A percentile compares a stretch with the other conserved stretches of the same genome.
Evolutionary conservation across 2,797 vertebrate genomes (phyloP).

Genomic region (Eidolon dupreanum): DNA sequence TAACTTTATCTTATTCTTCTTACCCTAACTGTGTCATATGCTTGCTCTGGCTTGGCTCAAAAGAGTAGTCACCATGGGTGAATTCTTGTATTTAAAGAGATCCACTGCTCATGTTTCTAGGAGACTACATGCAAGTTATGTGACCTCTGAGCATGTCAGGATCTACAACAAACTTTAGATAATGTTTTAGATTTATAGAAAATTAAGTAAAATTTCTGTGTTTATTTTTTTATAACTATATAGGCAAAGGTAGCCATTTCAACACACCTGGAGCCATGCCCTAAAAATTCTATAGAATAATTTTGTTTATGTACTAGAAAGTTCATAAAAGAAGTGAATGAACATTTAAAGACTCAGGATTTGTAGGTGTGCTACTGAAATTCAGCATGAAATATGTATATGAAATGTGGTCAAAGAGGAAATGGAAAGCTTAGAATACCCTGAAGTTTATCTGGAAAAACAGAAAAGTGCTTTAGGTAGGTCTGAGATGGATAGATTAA

Average conservation of each 20-base stretch:
- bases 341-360: constrained; percentile 21
- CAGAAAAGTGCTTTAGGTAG: constrained; percentile 27
- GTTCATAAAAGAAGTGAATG: neutral
- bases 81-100: neutral
- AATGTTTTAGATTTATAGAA: neutral
- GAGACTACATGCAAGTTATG: neutral
- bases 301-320: constrained; percentile 10
- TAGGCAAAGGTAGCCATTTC: neutral
- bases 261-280: neutral
- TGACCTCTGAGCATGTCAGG: neutral
- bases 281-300: neutral
- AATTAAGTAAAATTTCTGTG: neutral
- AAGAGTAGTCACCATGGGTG: neutral
- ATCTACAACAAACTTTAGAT: neutral
- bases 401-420: neutral
- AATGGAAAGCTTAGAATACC: neutral
- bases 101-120: neutral
- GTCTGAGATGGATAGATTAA: constrained; percentile 56
- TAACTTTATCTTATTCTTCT: neutral
- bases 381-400: neutral
- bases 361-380: neutral
- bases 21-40: too few species aligned
- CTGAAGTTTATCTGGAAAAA: constrained; percentile 44
- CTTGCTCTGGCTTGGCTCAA: constrained; percentile 14
- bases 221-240: neutral